Evolutionary conservation across 1,140 invertebrate species (phyloP).

Genomic region (Planococcus citri): DNA sequence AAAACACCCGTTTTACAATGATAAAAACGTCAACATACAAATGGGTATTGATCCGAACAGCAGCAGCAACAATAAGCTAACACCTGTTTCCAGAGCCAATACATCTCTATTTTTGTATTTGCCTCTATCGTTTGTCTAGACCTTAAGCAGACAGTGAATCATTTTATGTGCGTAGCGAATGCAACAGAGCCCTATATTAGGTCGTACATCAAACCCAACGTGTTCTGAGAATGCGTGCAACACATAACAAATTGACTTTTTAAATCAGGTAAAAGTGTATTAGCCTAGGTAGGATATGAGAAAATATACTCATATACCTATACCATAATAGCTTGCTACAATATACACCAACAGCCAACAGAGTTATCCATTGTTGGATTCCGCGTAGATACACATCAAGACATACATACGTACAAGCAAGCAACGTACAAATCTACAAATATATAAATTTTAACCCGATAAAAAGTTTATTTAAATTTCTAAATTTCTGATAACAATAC

Average conservation of each 20-base stretch:
- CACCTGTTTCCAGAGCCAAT: background rate
- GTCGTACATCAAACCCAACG: background rate
- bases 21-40: background rate
- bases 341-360: too few relatives aligned
- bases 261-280: background rate
- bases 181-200: background rate
- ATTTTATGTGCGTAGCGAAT: constrained; percentile 6
- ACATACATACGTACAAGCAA: too few relatives aligned
- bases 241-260: constrained; percentile 4
- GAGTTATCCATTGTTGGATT: background rate
- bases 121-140: background rate
- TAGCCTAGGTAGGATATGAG: background rate
- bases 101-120: background rate
- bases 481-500: background rate
- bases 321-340: too few relatives aligned
- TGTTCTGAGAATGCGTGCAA: background rate
- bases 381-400: background rate
- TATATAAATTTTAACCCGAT: background rate
- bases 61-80: background rate
- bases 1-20: background rate
- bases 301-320: too few relatives aligned
- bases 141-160: constrained; percentile 6
- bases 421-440: too few relatives aligned
- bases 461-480: constrained; percentile 7
- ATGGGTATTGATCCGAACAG: background rate